Evolutionary conservation across 2,888 invertebrate species (phyloP), one percentile per base, ranked within the genome.

Genomic region (Sylvicola cinctus): DNA sequence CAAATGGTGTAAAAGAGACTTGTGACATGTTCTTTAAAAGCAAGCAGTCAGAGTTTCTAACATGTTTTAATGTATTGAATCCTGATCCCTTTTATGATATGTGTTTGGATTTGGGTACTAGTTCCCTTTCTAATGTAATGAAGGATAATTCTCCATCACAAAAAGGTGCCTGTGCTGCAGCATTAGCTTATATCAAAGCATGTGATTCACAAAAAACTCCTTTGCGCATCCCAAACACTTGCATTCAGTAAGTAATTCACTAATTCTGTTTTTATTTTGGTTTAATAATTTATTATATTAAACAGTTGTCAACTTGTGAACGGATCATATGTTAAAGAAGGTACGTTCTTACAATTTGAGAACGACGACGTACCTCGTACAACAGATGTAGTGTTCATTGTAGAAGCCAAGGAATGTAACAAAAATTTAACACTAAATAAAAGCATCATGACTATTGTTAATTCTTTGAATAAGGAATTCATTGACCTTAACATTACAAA

Each of bases 381-480:
- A 4, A 75, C 78, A 3, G 93, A 93, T 55, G 65, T 90, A 0
- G 81, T 91, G 34, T 83, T 93, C 53, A 71, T 93, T 34, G 66
- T 91, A 1, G 90, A 93, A 49, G 84, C 87, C 2, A 78, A 79
- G 43, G 60, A 64, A 4, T 91, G 91, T 53, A 91, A 90, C 58
- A 62, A 62, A 40, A 70, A 76, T 43, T 52, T 83, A 2, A 63
- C 66, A 26, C 63, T 62, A 37, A 64, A 61, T 35, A 74, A 71
- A 46, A 80, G 73, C 44, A 66, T 84, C 33, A 75, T 76, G 46
- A 58, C 67, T 4, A 61, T 87, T 28, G 55, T 79, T 1, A 65
- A 66, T 31, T 66, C 70, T 7, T 55, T 85, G 29, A 69, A 74
- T 41, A 74, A 71, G 42, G 80, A 80, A 46, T 51, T 87, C 26